Evolutionary conservation across 1,140 invertebrate species (phyloP).

Genomic region (Zaprionus nigranus): DNA sequence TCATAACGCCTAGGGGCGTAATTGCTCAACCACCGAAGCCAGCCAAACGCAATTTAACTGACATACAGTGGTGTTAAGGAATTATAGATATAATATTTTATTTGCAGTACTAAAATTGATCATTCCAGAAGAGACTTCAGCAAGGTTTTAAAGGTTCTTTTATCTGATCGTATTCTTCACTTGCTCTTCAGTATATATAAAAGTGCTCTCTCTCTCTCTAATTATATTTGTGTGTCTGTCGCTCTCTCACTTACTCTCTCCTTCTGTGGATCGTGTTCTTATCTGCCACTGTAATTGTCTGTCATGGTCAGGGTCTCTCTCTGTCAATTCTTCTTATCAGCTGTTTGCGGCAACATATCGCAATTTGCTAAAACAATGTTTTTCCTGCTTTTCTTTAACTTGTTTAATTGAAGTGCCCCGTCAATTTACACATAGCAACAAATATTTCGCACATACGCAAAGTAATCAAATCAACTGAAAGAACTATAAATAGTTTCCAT

Average conservation of each 20-base stretch:
- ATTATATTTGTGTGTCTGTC: neutral
- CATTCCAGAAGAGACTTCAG: no score
- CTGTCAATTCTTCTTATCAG: conserved; percentile 32
- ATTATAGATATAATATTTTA: neutral
- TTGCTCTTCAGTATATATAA: neutral
- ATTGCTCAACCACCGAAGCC: neutral
- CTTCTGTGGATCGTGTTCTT: neutral
- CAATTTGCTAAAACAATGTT: conserved; percentile 29
- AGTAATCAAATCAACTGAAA: conserved; percentile 18
- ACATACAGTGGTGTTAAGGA: neutral
- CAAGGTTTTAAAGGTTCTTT: neutral
- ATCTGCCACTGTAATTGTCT: conserved; percentile 24
- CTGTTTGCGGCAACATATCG: conserved; percentile 36
- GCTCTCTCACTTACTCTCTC: neutral
- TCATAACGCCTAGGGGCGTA: neutral
- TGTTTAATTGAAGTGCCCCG: conserved; percentile 65
- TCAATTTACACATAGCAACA: conserved; percentile 46
- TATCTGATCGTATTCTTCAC: neutral
- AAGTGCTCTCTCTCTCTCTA: neutral
- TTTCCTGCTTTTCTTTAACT: conserved; percentile 36
- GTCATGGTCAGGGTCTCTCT: conserved; percentile 31
- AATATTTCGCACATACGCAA: conserved; percentile 22
- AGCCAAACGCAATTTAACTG: neutral
- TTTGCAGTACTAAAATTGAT: neutral
- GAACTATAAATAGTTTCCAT: conserved; percentile 20